phyloP scores from a whole-genome alignment of 2,113 vertebrate species.

The Hymenochirus boettgeri region DNA sequence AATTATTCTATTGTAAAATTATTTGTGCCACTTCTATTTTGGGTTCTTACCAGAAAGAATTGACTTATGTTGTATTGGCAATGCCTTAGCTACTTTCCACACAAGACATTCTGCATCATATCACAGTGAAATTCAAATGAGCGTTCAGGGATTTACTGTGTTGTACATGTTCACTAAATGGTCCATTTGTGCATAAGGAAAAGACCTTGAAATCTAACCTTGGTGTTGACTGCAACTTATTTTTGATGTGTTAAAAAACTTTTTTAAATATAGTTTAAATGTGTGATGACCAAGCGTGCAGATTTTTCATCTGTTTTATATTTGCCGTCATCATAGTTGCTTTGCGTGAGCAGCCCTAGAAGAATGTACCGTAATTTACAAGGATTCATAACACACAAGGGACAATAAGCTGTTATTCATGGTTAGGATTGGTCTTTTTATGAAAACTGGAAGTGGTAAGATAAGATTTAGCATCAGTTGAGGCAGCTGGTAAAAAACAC shows the following conservation, averaged over 20 bases:
- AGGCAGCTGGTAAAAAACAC: not conserved
- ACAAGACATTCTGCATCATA: too few relatives aligned
- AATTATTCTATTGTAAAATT: too few relatives aligned
- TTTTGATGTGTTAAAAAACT: too few relatives aligned
- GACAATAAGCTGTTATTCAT: slow-evolving; percentile 1
- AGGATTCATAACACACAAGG: not conserved
- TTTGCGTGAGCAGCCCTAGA: not conserved
- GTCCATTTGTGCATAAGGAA: not conserved
- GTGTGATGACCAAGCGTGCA: not conserved
- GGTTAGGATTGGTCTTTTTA: not conserved
- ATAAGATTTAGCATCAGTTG: not conserved
- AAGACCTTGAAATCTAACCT: not conserved
- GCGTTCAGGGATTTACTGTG: not conserved
- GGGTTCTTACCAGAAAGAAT: not conserved
- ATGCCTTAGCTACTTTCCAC: too few relatives aligned
- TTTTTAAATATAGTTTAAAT: not conserved
- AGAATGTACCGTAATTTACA: not conserved
- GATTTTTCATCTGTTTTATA: not conserved
- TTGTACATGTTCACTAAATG: not conserved
- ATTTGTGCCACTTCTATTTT: not conserved
- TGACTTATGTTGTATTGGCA: too few relatives aligned
- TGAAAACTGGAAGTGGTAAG: not conserved
- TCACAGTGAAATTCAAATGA: too few relatives aligned
- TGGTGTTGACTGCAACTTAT: not conserved
- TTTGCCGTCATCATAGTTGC: not conserved